A percentile compares a stretch with the other conserved stretches of the same genome.
phyloP scores from a whole-genome alignment of 2,113 vertebrate genomes.

The Gambusia affinis region DNA sequence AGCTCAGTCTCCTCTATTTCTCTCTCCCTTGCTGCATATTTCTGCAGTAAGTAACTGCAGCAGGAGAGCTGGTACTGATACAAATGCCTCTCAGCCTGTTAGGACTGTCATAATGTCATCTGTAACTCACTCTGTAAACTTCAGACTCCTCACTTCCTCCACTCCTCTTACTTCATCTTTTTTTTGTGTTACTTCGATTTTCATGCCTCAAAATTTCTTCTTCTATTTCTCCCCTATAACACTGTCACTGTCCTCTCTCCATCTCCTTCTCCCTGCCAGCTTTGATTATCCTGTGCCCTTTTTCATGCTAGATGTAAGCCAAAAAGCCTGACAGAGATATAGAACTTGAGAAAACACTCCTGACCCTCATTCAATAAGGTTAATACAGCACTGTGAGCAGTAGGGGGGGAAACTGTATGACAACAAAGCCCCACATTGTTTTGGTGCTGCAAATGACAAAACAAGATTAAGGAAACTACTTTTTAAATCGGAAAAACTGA shows the following conservation, averaged over 20 bases:
- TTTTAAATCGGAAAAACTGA: slow-evolving; percentile 42
- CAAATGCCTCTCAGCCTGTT: slow-evolving; percentile 37
- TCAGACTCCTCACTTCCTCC: slow-evolving; percentile 16
- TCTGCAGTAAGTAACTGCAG: slow-evolving; percentile 19
- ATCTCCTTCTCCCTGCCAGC: slow-evolving; percentile 3
- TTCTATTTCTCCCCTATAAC: not conserved
- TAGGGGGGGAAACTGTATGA: slow-evolving; percentile 11
- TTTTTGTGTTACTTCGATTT: not conserved
- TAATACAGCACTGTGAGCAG: slow-evolving; percentile 51
- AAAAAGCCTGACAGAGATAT: slow-evolving; percentile 57
- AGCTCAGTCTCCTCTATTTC: not conserved
- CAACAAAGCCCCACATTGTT: slow-evolving; percentile 39
- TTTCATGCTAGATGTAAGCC: slow-evolving; percentile 47
- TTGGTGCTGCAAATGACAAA: slow-evolving; percentile 24
- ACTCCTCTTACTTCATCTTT: not conserved
- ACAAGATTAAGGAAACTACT: no score
- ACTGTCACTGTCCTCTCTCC: slow-evolving; percentile 5
- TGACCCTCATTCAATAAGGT: slow-evolving; percentile 45
- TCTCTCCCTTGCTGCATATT: slow-evolving; percentile 16
- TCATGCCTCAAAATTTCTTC: not conserved
- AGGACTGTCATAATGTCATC: slow-evolving; percentile 53
- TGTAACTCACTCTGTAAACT: slow-evolving; percentile 31
- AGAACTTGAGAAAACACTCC: slow-evolving; percentile 61
- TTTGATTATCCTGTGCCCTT: slow-evolving; percentile 19
- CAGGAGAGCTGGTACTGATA: slow-evolving; percentile 39